Evolutionary conservation across 2,797 vertebrate species (phyloP), one percentile per base, ranked within the genome.

Genomic region (Coranthus polyacanthus): DNA sequence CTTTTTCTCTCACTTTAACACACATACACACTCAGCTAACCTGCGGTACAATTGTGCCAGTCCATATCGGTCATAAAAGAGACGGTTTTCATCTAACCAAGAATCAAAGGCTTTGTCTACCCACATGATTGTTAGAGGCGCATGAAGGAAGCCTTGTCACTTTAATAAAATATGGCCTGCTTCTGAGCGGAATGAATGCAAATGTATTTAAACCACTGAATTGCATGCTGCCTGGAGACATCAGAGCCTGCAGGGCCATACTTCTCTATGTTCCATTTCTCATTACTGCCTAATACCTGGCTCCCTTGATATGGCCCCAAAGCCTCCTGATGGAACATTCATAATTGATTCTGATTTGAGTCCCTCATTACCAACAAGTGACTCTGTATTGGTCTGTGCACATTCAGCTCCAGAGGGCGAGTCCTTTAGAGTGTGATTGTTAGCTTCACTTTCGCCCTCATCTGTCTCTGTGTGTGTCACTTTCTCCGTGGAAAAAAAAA

Each of bases 281-380:
- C 86, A 90, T 92, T 93, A 90, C 82, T 67, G 78, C 81, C 86
- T 79, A 86, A 83, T 86, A 82, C 82, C 86, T 88, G 70, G 72
- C 71, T 87, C 81, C 78, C 84, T 84, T 72, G 79, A 87, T 83
- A 81, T 82, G 72, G 82, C 87, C 81, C 84, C 72, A 54, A 67
- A 91, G 86, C 77, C 63, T 86, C 79, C 81, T 89, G 82, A 83
- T 83, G 78, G 83, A 90, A 82, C 87, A 91, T 92, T 85, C 85
- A 94, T 92, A 93, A 94, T 92, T 92, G 87, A 93, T 93, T 93
- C 85, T 81, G 87, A 90, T 92, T 82, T 68, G 74, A 79, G 54
- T 74, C 78, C 57, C 88, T 91, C 85, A 88, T 91, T 84, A 91
- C 85, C 81, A 90, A 89, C 88, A 90, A 90, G 87, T 90, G 86